phyloP scores from a whole-genome alignment of 2,797 vertebrate species.

The Odontamblyopus lacepedii region DNA sequence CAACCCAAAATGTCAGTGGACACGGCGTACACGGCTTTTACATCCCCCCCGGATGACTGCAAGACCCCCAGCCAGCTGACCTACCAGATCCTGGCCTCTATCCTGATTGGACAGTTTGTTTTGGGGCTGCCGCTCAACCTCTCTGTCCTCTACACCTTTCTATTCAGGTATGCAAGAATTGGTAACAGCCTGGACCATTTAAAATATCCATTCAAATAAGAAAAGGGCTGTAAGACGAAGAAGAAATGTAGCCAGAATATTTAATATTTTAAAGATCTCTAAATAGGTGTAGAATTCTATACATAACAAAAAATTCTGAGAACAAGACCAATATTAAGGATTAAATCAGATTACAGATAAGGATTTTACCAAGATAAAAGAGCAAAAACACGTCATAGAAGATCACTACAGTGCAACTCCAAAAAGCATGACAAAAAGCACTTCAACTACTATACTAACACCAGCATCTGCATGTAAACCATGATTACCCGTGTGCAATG shows the following conservation, averaged over 20 bases:
- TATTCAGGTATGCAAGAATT: constrained; percentile 59
- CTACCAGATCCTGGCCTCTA: constrained; percentile 35
- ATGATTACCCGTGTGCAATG: no score
- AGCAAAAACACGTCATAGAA: no score
- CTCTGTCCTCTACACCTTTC: constrained; percentile 73
- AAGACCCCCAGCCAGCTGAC: fast-evolving
- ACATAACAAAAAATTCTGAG: not conserved
- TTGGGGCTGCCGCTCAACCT: constrained; percentile 75
- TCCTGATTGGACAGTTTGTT: constrained; percentile 51
- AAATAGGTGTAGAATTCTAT: not conserved
- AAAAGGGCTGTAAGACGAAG: not conserved
- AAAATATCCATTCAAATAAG: not conserved
- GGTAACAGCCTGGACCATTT: not conserved
- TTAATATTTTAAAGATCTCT: no score
- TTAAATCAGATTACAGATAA: not conserved
- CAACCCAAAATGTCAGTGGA: constrained; percentile 9
- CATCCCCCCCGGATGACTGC: constrained; percentile 25
- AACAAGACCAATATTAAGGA: not conserved
- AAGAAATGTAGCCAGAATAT: not conserved
- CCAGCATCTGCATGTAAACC: no score
- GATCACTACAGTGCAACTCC: no score
- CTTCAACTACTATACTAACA: no score
- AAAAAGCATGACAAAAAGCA: no score
- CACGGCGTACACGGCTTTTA: fast-evolving
- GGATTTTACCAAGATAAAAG: not conserved